These are phyloP conservation scores for Acronicta aceris DNA, from an alignment of 2,888 invertebrate genomes.

Conservation along the genomic window DNA sequence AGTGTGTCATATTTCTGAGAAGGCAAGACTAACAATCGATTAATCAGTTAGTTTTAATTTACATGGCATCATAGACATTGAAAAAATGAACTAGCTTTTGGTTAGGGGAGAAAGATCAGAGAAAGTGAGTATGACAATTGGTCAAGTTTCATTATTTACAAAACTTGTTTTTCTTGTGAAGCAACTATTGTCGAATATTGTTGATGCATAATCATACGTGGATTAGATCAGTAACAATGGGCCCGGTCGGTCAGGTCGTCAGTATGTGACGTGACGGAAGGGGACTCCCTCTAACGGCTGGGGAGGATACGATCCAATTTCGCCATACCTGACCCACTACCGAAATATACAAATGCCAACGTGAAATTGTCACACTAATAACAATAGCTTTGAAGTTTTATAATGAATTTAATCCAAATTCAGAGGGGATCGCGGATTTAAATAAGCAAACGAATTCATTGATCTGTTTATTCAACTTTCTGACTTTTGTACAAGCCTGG, in stretches of 20 bases:
- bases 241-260: slow-evolving; percentile 73
- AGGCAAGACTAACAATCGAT: slow-evolving; percentile 68
- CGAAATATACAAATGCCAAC: slow-evolving; percentile 45
- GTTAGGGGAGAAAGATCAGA: slow-evolving; percentile 71
- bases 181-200: slow-evolving; percentile 71
- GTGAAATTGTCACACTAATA: slow-evolving; percentile 59
- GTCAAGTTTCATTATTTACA: slow-evolving; percentile 75
- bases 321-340: slow-evolving; percentile 48
- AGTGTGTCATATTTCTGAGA: slow-evolving; percentile 46
- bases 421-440: slow-evolving; percentile 44
- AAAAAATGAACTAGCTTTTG: slow-evolving; percentile 67
- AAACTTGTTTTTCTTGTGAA: slow-evolving; percentile 81
- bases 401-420: slow-evolving; percentile 49
- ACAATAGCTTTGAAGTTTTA: slow-evolving; percentile 49
- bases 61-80: slow-evolving; percentile 63
- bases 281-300: slow-evolving; percentile 69
- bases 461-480: slow-evolving; percentile 34
- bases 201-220: slow-evolving; percentile 82
- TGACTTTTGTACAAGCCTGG: slow-evolving; percentile 23
- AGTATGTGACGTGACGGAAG: slow-evolving; percentile 77
- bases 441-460: slow-evolving; percentile 35
- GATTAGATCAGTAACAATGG: slow-evolving; percentile 78
- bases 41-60: slow-evolving; percentile 71
- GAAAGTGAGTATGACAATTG: slow-evolving; percentile 79
- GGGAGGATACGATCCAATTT: slow-evolving; percentile 66